Conservation (phyloP, 2,888 invertebrate species). For the Hedychridium roseum region DNA sequence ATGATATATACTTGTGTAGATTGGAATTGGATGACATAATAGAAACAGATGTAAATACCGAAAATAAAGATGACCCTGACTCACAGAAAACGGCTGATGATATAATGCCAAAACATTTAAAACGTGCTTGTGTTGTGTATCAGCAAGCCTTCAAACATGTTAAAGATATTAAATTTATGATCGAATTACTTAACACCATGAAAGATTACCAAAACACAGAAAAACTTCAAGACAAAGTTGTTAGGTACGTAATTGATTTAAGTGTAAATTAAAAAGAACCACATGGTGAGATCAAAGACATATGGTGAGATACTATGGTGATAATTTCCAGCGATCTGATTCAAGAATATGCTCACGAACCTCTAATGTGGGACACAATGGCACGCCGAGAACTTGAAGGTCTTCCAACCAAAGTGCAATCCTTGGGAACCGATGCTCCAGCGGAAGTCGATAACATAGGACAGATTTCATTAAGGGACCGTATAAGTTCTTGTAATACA, state of each 20-base stretch:
- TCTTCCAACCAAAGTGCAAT: slow-evolving; percentile 48
- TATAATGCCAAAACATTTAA: slow-evolving; percentile 58
- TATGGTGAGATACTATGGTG: too few relatives aligned
- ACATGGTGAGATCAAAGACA: too few relatives aligned
- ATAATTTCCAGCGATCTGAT: slow-evolving; percentile 67
- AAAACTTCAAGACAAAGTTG: slow-evolving; percentile 67
- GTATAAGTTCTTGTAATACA: slow-evolving; percentile 64
- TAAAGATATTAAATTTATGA: slow-evolving; percentile 68
- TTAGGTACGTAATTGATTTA: slow-evolving; percentile 54
- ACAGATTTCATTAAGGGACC: slow-evolving; percentile 57
- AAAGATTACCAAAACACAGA: slow-evolving; percentile 70
- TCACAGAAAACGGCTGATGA: slow-evolving; percentile 6
- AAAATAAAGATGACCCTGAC: slow-evolving; percentile 7
- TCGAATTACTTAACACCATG: slow-evolving; percentile 69
- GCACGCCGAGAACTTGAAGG: slow-evolving; percentile 70
- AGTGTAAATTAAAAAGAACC: too few relatives aligned
- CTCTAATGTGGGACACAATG: slow-evolving; percentile 69
- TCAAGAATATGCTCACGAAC: slow-evolving; percentile 65
- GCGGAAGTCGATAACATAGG: slow-evolving; percentile 44
- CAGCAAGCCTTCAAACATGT: slow-evolving; percentile 70
- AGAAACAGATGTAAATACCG: slow-evolving; percentile 9
- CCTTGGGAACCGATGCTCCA: slow-evolving; percentile 31
- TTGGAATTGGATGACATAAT: slow-evolving; percentile 40
- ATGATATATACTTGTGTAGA: too few relatives aligned
- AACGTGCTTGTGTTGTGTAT: slow-evolving; percentile 71